phyloP scores from a whole-genome alignment of 2,113 vertebrate genomes.

The Setophaga coronata region DNA sequence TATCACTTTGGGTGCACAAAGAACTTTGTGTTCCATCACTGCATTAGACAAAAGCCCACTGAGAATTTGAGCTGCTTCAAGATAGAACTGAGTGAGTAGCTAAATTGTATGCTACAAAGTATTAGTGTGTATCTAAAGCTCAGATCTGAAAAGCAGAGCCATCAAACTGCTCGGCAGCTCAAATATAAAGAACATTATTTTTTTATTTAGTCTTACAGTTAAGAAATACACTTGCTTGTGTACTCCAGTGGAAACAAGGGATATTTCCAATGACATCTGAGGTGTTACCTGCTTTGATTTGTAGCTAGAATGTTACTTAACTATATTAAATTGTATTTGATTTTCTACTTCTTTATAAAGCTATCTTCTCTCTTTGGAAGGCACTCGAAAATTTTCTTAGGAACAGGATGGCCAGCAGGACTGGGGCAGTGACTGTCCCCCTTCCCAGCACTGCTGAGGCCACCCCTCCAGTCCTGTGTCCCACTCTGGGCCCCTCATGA shows the following conservation, averaged over 20 bases:
- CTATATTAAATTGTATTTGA: neutral
- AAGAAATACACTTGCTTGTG: too few relatives aligned
- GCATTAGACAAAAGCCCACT: neutral
- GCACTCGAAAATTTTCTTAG: neutral
- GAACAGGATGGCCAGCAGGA: neutral
- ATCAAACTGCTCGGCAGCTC: neutral
- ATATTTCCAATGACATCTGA: neutral
- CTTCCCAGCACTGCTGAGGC: neutral
- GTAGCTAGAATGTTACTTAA: neutral
- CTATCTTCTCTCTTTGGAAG: neutral
- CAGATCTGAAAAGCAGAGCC: neutral
- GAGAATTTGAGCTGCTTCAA: neutral
- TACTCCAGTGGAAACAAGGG: neutral
- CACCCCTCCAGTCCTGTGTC: neutral
- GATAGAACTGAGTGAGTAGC: neutral
- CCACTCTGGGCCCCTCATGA: neutral
- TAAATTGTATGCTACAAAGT: neutral
- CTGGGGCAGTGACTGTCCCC: neutral
- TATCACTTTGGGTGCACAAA: neutral
- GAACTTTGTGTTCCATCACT: neutral
- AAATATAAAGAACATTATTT: neutral
- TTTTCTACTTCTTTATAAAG: neutral
- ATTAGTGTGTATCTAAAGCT: neutral
- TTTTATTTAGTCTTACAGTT: neutral
- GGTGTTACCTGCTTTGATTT: neutral